phyloP scores from a whole-genome alignment of 2,113 vertebrate species.

The Caloenas nicobarica region DNA sequence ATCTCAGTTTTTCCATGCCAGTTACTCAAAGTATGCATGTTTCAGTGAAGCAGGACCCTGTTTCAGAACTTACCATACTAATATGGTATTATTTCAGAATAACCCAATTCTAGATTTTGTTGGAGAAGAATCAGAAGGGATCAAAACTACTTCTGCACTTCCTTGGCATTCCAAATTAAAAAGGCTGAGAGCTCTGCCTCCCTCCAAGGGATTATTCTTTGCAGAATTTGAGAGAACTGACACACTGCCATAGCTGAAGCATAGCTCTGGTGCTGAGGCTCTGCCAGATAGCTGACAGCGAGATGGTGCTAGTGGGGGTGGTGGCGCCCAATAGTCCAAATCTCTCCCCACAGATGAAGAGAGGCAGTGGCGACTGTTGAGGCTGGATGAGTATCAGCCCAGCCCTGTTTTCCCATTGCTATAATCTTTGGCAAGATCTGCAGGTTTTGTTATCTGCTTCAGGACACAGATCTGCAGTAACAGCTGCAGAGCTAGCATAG shows the following conservation, averaged over 20 bases:
- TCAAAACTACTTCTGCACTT: not conserved
- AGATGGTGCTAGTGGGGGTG: not conserved
- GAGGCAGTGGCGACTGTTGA: not conserved
- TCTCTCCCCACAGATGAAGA: not conserved
- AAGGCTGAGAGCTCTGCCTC: not conserved
- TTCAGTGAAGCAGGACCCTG: not conserved
- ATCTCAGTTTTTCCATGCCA: not conserved
- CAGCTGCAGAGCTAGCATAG: not conserved
- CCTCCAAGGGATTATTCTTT: not conserved
- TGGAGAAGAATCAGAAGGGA: conserved; percentile 7
- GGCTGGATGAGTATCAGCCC: not conserved
- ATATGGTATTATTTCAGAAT: not conserved
- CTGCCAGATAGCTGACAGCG: not conserved
- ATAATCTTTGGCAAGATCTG: not conserved
- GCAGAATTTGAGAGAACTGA: not conserved
- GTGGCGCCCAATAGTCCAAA: not conserved
- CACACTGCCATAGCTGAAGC: not conserved
- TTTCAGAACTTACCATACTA: not conserved
- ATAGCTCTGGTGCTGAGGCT: not conserved
- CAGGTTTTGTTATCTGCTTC: not conserved
- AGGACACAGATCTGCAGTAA: not conserved
- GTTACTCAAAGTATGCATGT: not conserved
- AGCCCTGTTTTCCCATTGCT: not conserved
- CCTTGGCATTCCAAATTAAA: not conserved
- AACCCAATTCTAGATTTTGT: not conserved